Base-by-base conservation (phyloP, 2,888 invertebrate species). In the Dicyrtomina minuta region DNA sequence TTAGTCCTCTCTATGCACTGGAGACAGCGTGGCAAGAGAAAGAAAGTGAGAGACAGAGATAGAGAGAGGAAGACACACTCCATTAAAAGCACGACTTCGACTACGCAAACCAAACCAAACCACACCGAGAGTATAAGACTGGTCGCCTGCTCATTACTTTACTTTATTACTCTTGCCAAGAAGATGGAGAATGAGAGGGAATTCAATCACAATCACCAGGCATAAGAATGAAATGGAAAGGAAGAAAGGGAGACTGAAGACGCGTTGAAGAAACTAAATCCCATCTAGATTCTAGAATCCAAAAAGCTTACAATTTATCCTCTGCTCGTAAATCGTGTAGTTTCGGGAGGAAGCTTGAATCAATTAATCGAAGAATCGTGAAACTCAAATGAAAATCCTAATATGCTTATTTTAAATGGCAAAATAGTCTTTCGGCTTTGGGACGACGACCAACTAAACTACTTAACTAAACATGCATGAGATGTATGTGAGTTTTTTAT, bases 301-400 rank as follows among this genome's bases (percentile, higher is more conserved):
- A 41, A 39, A 22, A 33, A 26, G 65, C 22, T 65, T 26, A 43
- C 43, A 65, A 65, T 43, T 61, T 61, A 15, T 15, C 26, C 55
- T 39, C 43, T 65, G 33, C 41, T 24, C 15, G 64, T 17, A 51
- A 1, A 46, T 20, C 4, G n/a, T 33, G 22, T 22, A 20, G 39
- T 44, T 44, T 44, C 15, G 26, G 49, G 26, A 41, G 17, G 58
- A 65, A 27, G 55, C 43, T 53, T 44, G 43, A 65, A 56, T 65
- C 65, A 65, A 65, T 65, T 65, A 65, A 65, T 65, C 56, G 65
- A 65, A 65, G 65, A 56, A 56, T 65, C 55, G 55, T 65, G 65
- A 65, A 55, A 65, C 44, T 55, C 55, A 65, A 65, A 65, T 24
- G 56, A 55, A 65, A 55, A 56, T 65, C 65, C 44, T 43, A 65